A percentile compares a stretch with the other conserved stretches of the same genome.
These are phyloP conservation scores for Phyllotreta cruciferae DNA, from an alignment of 2,888 invertebrate species.

Conservation along the genomic window DNA sequence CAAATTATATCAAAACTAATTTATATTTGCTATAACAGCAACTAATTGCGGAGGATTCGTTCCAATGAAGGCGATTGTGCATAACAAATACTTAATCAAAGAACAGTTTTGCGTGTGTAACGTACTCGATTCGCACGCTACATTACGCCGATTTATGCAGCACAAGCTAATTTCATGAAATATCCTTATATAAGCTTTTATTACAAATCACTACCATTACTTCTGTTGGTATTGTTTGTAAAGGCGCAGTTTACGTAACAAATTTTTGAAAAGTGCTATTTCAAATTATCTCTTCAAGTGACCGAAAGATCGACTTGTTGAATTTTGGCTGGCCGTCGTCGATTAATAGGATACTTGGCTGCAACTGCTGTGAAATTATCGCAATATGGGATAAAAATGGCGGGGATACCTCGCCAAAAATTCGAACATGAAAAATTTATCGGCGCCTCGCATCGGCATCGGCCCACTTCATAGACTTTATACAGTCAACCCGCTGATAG, in stretches of 20 bases:
- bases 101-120: conserved; percentile 28
- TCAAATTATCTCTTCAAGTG: conserved; percentile 8
- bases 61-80: conserved; percentile 25
- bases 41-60: conserved; percentile 22
- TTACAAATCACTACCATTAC: too few relatives aligned
- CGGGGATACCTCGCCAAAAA: conserved; percentile 37
- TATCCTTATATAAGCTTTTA: too few relatives aligned
- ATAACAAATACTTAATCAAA: conserved; percentile 32
- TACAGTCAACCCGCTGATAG: conserved; percentile 19
- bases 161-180: conserved; percentile 25
- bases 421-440: conserved; percentile 37
- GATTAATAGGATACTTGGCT: conserved; percentile 40
- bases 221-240: too few relatives aligned
- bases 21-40: conserved; percentile 21
- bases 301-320: conserved; percentile 33
- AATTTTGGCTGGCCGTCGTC: conserved; percentile 26
- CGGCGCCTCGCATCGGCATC: conserved; percentile 19
- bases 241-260: too few relatives aligned
- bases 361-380: conserved; percentile 40
- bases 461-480: conserved; percentile 25
- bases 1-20: conserved; percentile 18
- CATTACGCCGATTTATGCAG: conserved; percentile 15
- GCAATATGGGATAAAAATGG: conserved; percentile 37
- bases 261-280: too few relatives aligned
- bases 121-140: conserved; percentile 23